Conservation (phyloP, 2,797 vertebrate genomes). For the Phalanger gymnotis region DNA sequence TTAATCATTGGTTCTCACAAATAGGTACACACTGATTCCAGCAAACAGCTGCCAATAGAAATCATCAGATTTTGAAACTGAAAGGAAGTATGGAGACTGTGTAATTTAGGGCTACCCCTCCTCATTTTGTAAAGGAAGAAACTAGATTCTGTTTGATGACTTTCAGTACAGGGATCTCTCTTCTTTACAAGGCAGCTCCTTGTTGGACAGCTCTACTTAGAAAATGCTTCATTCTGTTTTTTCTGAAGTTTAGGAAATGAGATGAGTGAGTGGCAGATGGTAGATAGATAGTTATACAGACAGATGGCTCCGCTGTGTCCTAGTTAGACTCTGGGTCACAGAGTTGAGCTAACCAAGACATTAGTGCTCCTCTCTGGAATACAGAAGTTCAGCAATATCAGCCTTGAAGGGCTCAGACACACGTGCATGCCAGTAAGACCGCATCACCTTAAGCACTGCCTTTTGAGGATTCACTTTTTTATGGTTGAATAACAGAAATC, state of each 20-base stretch:
- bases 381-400: background rate
- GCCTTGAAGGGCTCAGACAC: background rate
- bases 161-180: background rate
- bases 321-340: background rate
- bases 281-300: rapidly evolving
- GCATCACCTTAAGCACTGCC: background rate
- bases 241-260: background rate
- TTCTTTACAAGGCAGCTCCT: background rate
- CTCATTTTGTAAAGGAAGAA: background rate
- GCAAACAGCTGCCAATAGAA: background rate
- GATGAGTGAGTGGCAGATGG: rapidly evolving
- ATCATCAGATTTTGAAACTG: background rate
- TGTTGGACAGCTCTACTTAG: background rate
- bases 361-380: background rate
- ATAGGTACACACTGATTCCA: background rate
- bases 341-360: background rate
- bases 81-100: background rate
- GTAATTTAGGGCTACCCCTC: background rate
- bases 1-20: background rate
- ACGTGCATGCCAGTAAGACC: background rate
- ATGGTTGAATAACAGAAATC: background rate
- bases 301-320: background rate
- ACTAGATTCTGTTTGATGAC: background rate
- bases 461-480: background rate
- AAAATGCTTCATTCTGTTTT: background rate